Percentiles rank a stretch among this genome's conserved stretches.
phyloP scores from a whole-genome alignment of 2,113 vertebrate genomes.

The Nibea albiflora region DNA sequence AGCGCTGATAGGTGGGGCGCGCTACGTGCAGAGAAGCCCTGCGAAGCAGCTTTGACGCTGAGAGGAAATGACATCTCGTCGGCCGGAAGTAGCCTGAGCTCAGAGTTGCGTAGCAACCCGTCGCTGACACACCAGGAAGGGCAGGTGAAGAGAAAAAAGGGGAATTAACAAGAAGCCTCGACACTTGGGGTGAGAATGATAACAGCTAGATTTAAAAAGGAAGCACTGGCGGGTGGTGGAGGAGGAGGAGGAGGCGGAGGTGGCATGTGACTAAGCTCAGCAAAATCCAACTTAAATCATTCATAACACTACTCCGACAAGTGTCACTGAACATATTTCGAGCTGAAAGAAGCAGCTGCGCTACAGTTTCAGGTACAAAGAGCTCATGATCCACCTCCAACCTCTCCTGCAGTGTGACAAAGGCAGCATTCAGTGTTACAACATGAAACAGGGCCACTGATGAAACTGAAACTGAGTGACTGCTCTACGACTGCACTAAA shows the following conservation, averaged over 20 bases:
- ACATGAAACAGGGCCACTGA: slow-evolving; percentile 28
- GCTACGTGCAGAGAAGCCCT: slow-evolving; percentile 37
- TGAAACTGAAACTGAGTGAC: slow-evolving; percentile 41
- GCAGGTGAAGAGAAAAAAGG: slow-evolving; percentile 51
- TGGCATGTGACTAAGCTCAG: slow-evolving; percentile 30
- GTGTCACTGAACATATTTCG: background rate
- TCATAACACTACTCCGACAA: background rate
- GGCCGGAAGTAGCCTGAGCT: slow-evolving; percentile 62
- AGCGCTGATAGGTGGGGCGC: slow-evolving; percentile 65
- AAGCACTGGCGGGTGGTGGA: background rate
- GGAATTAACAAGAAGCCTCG: background rate
- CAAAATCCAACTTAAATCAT: background rate
- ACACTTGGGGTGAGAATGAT: slow-evolving; percentile 28
- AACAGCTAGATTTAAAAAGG: slow-evolving; percentile 16
- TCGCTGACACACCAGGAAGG: slow-evolving; percentile 57
- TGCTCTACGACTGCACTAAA: slow-evolving; percentile 44
- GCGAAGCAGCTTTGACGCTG: slow-evolving; percentile 57
- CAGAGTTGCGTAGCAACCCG: slow-evolving; percentile 68
- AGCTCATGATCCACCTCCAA: background rate
- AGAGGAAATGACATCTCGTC: slow-evolving; percentile 80
- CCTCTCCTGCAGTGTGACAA: slow-evolving; percentile 23
- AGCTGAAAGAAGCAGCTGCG: background rate
- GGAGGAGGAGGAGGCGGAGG: background rate
- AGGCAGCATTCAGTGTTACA: slow-evolving; percentile 28
- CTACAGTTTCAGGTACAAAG: slow-evolving; percentile 5